These are phyloP conservation scores for Pteropus alecto DNA, from an alignment of 2,113 vertebrate species.

Conservation along the genomic window DNA sequence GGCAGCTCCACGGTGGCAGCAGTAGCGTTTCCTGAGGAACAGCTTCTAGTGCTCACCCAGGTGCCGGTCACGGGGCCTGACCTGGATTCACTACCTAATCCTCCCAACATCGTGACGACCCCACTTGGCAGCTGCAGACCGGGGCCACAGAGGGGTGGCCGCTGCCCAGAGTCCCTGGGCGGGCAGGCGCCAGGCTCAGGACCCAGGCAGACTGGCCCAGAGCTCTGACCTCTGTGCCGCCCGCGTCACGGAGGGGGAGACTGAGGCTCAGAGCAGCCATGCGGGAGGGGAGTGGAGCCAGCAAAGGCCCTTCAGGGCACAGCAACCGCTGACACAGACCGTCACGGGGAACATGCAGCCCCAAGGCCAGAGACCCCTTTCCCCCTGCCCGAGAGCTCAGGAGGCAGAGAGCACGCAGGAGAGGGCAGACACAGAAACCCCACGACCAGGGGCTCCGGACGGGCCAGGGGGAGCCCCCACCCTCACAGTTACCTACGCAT, in stretches of 20 bases:
- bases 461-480: background rate
- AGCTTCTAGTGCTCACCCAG: background rate
- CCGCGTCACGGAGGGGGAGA: background rate
- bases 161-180: rapidly evolving
- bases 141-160: background rate
- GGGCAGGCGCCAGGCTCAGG: background rate
- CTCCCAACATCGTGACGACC: no score
- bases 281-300: background rate
- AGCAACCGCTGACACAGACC: background rate
- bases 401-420: no score
- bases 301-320: background rate
- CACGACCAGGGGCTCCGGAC: background rate
- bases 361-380: background rate
- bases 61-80: background rate
- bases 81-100: background rate
- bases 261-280: background rate
- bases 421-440: background rate
- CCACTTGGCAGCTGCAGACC: background rate
- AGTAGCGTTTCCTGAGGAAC: background rate
- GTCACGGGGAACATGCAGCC: no score
- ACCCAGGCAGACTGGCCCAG: background rate
- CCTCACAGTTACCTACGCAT: background rate
- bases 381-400: background rate
- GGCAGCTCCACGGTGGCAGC: rapidly evolving
- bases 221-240: background rate